Evolutionary conservation across 1,140 invertebrate species (phyloP).

Genomic region (Panagrolaimus sp.): DNA sequence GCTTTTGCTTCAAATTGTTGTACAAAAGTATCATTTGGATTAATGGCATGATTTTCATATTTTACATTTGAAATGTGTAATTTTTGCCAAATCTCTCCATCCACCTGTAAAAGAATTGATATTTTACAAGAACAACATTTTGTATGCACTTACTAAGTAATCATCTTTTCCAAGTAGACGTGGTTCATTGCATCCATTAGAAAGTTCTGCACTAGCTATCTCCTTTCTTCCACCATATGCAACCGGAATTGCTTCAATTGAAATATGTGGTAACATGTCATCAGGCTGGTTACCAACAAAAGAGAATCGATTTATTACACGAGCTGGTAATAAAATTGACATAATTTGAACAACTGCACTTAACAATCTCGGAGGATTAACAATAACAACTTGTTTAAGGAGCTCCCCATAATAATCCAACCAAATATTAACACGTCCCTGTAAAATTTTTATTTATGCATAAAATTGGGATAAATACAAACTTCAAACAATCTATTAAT

Average conservation of each 20-base stretch:
- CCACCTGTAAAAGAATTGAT: constrained; percentile 24
- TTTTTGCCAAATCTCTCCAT: constrained; percentile 30
- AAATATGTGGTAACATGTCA: constrained; percentile 29
- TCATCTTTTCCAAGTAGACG: constrained; percentile 35
- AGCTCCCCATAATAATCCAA: constrained; percentile 43
- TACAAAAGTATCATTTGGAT: constrained; percentile 24
- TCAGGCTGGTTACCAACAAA: constrained; percentile 23
- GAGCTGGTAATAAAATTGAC: constrained; percentile 33
- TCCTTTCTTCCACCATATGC: constrained; percentile 33
- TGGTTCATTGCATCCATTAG: constrained; percentile 32
- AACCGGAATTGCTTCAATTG: constrained; percentile 33
- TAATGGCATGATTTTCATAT: constrained; percentile 27
- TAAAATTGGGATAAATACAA: not conserved
- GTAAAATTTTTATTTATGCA: not conserved
- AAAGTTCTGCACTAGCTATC: constrained; percentile 14
- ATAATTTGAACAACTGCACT: constrained; percentile 35
- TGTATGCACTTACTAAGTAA: constrained; percentile 21
- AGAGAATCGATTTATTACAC: constrained; percentile 31
- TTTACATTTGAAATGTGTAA: constrained; percentile 21
- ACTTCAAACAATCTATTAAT: constrained; percentile 44
- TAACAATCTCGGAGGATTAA: constrained; percentile 39
- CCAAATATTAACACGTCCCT: constrained; percentile 40
- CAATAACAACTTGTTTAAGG: constrained; percentile 41
- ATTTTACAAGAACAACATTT: not conserved
- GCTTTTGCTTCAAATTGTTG: constrained; percentile 18